Evolutionary conservation across 2,888 invertebrate species (phyloP), one percentile per base, ranked within the genome.

Genomic region (Luperina nickerlii): DNA sequence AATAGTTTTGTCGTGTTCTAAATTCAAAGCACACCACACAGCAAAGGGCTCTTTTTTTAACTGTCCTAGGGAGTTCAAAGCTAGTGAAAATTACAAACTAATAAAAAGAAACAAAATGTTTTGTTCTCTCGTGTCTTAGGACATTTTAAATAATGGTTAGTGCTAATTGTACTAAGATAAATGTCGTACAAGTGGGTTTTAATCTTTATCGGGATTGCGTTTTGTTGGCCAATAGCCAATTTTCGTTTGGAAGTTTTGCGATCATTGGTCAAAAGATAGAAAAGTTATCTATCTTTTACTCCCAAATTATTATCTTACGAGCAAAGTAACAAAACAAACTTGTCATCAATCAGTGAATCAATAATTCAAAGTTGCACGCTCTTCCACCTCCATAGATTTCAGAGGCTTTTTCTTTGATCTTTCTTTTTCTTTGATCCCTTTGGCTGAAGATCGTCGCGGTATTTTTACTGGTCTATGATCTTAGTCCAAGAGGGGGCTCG

Each of bases 141-240:
- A 54, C 8, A 18, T 32, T 74, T 57, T n/a, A 75, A 42, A 45
- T 70, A 51, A 65, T 60, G n/a, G 38, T 63, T 71, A 66, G 60
- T 27, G 18, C 78, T 57, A 57, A 67, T 48, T 81, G 45, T 57
- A 20, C 38, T 32, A 18, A 83, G 51, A 67, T 62, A 54, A 54
- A 42, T 51, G 51, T 76, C 60, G 27, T 48, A 20, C 66, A 38
- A 62, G 32, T 32, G 13, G 18, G 42, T 69, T 65, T 69, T 66
- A 60, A 74, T 81, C 66, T 71, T 51, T 66, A 51, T 45, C 15
- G 24, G n/a, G 13, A 57, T 48, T 15, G 11, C 15, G 13, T 65
- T 62, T 70, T 45, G 27, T 70, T 81, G 75, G 82, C 24, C 11
- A 11, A 24, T 24, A 68, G 67, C 75, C 86, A 75, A 63, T 38